A percentile compares a stretch with the other conserved stretches of the same genome.
These are phyloP conservation scores for Scaptomyza graminum DNA, from an alignment of 1,140 invertebrate species.

Conservation along the genomic window DNA sequence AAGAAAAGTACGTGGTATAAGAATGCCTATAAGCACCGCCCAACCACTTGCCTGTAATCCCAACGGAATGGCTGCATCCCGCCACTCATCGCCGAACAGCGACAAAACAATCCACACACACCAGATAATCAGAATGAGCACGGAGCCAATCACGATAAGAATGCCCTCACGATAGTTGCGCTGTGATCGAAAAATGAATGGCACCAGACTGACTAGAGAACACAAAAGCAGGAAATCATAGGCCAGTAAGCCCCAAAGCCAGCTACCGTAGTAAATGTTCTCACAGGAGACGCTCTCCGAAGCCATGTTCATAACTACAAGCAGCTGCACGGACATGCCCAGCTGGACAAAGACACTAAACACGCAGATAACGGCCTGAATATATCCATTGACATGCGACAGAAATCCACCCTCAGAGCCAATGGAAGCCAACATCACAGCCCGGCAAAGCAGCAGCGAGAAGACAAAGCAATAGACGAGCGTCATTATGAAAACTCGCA, in stretches of 20 bases:
- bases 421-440: conserved; percentile 86
- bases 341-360: conserved; percentile 86
- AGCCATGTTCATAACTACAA: conserved; percentile 81
- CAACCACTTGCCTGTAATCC: conserved; percentile 86
- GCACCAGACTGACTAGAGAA: conserved; percentile 84
- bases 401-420: conserved; percentile 86
- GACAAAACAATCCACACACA: conserved; percentile 85
- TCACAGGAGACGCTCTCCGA: conserved; percentile 82
- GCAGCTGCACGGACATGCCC: conserved; percentile 84
- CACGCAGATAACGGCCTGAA: conserved; percentile 85
- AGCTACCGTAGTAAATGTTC: conserved; percentile 82
- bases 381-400: conserved; percentile 86
- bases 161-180: conserved; percentile 87
- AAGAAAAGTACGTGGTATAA: conserved; percentile 86
- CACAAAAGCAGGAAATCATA: conserved; percentile 86
- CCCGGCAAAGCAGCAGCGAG: conserved; percentile 85
- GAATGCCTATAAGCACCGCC: conserved; percentile 85
- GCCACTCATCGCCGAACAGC: conserved; percentile 84
- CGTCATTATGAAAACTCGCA: conserved; percentile 83
- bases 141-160: conserved; percentile 76
- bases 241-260: conserved; percentile 84
- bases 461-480: conserved; percentile 86
- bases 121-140: conserved; percentile 84
- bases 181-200: conserved; percentile 86
- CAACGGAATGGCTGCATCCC: conserved; percentile 86